Conservation (phyloP, 2,797 vertebrate genomes). For the Varecia variegata region DNA sequence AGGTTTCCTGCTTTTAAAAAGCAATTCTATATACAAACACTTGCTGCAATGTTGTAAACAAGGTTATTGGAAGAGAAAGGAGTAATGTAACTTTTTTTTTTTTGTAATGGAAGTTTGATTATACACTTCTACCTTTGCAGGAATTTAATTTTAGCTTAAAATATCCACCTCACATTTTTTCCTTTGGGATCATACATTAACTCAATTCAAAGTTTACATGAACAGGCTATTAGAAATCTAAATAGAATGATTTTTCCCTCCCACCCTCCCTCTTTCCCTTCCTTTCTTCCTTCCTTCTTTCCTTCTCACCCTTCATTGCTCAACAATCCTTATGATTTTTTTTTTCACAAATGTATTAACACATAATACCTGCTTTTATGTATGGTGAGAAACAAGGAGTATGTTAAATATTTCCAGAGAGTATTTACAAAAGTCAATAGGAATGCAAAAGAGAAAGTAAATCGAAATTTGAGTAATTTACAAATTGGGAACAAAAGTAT, state of each 20-base stretch:
- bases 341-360: neutral
- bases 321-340: neutral
- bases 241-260: neutral
- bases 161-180: neutral
- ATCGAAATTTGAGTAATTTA: neutral
- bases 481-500: neutral
- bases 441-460: neutral
- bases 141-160: conserved; percentile 2
- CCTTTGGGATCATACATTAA: neutral
- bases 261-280: fast-evolving
- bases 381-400: neutral
- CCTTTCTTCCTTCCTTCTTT: fast-evolving
- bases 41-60: neutral
- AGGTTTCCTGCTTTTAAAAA: neutral
- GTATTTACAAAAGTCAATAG: neutral
- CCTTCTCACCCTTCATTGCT: neutral
- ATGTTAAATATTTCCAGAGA: neutral
- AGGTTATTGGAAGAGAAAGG: neutral
- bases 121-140: neutral
- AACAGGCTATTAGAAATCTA: neutral
- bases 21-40: neutral
- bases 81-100: neutral
- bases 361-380: neutral
- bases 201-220: neutral
- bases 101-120: neutral